These are phyloP conservation scores for Reticulitermes lucifugus DNA, from an alignment of 2,888 invertebrate species.

Conservation along the genomic window DNA sequence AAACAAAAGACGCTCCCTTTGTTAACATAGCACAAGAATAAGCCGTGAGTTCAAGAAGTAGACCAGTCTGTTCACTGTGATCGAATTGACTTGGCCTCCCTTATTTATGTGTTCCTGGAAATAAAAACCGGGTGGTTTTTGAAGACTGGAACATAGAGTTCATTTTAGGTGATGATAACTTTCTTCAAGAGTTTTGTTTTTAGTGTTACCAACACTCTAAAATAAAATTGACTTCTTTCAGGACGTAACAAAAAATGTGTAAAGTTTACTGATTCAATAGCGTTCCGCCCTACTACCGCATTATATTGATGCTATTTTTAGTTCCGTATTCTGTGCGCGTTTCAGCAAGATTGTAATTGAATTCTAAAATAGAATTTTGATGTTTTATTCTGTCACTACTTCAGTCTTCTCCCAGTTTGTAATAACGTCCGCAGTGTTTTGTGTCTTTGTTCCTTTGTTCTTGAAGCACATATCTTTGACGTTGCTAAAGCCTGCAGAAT, in stretches of 20 bases:
- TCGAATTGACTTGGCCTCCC: neutral
- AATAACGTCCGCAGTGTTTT: neutral
- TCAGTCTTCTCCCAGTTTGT: neutral
- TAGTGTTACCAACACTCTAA: neutral
- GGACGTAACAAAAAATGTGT: neutral
- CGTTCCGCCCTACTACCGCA: too few relatives aligned
- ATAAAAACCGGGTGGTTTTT: neutral
- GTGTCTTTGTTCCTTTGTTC: neutral
- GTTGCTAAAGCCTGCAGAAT: neutral
- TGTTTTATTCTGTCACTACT: neutral
- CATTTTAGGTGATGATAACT: neutral
- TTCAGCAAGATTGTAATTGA: neutral
- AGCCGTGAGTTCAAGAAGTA: neutral
- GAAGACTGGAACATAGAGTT: neutral
- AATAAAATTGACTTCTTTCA: neutral
- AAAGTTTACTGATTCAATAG: neutral
- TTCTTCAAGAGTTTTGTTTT: neutral
- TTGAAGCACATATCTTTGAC: neutral
- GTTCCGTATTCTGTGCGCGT: too few relatives aligned
- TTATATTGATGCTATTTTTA: too few relatives aligned
- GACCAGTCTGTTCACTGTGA: neutral
- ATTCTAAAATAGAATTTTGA: neutral
- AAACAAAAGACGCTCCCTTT: conserved; percentile 10
- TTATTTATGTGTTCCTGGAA: neutral
- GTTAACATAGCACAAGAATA: neutral